phyloP scores from a whole-genome alignment of 2,113 vertebrate genomes.

The Petrocephalus zakoni region DNA sequence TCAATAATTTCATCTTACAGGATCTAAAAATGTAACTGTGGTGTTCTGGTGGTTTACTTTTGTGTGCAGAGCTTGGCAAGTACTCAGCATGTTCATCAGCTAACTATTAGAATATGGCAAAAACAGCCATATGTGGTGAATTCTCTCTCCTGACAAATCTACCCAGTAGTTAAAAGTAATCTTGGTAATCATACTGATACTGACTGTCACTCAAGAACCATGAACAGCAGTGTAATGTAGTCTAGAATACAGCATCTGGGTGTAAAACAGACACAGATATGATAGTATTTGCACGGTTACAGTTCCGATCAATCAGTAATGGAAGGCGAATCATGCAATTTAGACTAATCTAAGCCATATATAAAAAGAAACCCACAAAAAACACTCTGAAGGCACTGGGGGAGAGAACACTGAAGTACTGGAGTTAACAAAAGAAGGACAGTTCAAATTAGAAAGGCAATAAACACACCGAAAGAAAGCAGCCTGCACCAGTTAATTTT shows the following conservation, averaged over 20 bases:
- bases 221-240: background rate
- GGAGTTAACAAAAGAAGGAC: slow-evolving; percentile 15
- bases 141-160: background rate
- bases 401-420: slow-evolving; percentile 21
- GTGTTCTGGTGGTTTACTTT: background rate
- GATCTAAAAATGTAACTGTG: background rate
- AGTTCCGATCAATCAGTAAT: background rate
- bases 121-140: background rate
- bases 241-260: background rate
- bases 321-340: background rate
- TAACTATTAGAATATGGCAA: background rate
- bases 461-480: slow-evolving; percentile 60
- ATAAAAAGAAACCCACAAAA: background rate
- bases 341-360: background rate
- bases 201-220: background rate
- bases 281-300: background rate
- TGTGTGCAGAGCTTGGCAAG: background rate
- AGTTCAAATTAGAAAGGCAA: slow-evolving; percentile 19
- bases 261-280: background rate
- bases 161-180: background rate
- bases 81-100: background rate
- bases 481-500: slow-evolving; percentile 56
- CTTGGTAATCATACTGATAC: background rate
- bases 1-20: background rate
- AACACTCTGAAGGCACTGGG: background rate